Evolutionary conservation across 2,113 vertebrate genomes (phyloP), one percentile per base, ranked within the genome.

Genomic region (Chaenocephalus aceratus): DNA sequence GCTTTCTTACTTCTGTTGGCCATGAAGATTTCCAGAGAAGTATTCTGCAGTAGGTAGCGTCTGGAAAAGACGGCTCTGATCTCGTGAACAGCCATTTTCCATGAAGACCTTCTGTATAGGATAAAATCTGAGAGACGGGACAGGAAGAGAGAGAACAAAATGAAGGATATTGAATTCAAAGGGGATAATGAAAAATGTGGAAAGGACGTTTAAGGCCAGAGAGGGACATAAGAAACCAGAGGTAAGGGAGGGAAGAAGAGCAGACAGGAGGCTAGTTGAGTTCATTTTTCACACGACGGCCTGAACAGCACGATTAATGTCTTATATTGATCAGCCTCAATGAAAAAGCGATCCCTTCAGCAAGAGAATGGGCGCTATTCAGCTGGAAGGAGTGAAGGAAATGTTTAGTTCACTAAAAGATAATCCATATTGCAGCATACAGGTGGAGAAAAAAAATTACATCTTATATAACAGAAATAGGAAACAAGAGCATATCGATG

Each of bases 1-100:
- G 34, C n/a, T 9, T 61, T 57, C 84, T 91, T 96, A 99, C 98
- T 98, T 95, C 98, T 95, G 71, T 99, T 99, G 88, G 98, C 97
- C 97, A 99, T 96, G 93, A 99, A 99, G 90, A 99, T 96, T 89
- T 99, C 98, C 94, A 99, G 89, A 0, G 97, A 97, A 12, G 98
- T 98, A 68, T 98, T 99, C 88, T 99, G 98, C 80, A 99, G 95
- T 58, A 99, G 96, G 80, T 97, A 99, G 77, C 97, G 97, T 44
- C 98, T 95, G 76, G 97, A 99, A 93, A 99, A 98, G 90, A 99
- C 56, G 0, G 97, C 94, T 0, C 97, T 95, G 83, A 99, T 97
- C 94, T 99, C 18, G 97, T 96, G 88, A 99, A 99, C 56, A 98
- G 94, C 98, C 98, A 99, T 95, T 99, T 99, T 68, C 98, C 98